Evolutionary conservation across 2,797 vertebrate species (phyloP).

Genomic region (Sciurus carolinensis): DNA sequence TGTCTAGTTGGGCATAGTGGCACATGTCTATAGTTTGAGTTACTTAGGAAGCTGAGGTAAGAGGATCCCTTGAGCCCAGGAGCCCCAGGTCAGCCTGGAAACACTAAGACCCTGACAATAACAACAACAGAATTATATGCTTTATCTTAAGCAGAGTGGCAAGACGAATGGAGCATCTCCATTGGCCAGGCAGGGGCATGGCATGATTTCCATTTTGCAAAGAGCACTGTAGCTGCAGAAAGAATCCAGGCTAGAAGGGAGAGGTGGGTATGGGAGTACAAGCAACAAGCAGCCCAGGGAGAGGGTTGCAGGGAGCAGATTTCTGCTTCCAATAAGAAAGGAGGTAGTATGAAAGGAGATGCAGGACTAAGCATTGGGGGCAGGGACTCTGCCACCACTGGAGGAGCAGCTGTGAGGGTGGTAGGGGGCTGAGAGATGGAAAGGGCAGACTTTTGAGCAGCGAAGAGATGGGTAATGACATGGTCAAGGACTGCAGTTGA

Average conservation of each 20-base stretch:
- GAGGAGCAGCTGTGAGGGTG: not conserved
- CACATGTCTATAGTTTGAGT: no score
- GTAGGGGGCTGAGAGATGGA: not conserved
- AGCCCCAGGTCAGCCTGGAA: no score
- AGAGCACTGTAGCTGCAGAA: not conserved
- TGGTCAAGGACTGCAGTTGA: not conserved
- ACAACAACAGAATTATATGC: no score
- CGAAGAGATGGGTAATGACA: rapidly evolving
- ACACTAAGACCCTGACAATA: no score
- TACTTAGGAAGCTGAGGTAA: no score
- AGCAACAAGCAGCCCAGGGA: not conserved
- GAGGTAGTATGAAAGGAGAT: not conserved
- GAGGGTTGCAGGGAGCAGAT: not conserved
- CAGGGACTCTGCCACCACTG: not conserved
- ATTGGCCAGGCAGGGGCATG: not conserved
- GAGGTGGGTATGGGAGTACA: not conserved
- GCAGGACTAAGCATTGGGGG: not conserved
- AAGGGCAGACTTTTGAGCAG: not conserved
- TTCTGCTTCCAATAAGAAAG: not conserved
- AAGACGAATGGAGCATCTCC: not conserved
- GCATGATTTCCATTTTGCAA: not conserved
- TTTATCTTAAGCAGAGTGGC: constrained; percentile 51
- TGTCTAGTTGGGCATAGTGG: no score
- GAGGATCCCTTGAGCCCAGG: no score
- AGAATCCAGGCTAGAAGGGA: not conserved